Percentiles rank a stretch among this genome's conserved stretches.
Conservation (phyloP, 2,797 vertebrate species). For the Helostoma temminkii region DNA sequence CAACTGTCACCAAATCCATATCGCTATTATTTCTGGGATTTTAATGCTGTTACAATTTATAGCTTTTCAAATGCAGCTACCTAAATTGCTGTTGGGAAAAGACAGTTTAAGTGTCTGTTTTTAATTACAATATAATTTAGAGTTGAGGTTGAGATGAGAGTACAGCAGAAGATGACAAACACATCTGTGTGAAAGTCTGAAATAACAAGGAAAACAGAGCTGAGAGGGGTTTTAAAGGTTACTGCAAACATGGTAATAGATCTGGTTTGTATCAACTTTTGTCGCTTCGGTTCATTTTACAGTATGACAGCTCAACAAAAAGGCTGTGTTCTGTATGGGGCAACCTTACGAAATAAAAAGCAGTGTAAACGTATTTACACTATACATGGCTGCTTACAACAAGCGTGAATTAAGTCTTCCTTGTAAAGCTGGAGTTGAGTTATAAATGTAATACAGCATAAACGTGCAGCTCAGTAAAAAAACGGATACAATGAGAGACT, state of each 20-base stretch:
- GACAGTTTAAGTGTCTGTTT: constrained; percentile 98
- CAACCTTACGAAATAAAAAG: neutral
- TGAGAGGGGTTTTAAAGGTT: neutral
- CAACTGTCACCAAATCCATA: constrained; percentile 95
- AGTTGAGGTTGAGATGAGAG: constrained; percentile 87
- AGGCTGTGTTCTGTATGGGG: neutral
- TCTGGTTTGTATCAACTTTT: neutral
- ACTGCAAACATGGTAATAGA: neutral
- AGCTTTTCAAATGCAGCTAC: constrained; percentile 98
- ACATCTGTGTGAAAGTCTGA: constrained; percentile 78
- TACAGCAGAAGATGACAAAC: constrained; percentile 89
- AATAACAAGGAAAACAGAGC: constrained; percentile 35
- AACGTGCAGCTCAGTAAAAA: neutral
- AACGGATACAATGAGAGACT: constrained; percentile 60
- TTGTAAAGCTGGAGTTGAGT: neutral
- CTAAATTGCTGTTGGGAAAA: constrained; percentile 98
- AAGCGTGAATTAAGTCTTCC: neutral
- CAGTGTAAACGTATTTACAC: neutral
- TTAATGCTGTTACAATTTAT: constrained; percentile 99
- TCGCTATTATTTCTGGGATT: constrained; percentile 97
- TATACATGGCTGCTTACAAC: neutral
- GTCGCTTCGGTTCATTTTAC: neutral
- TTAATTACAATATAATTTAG: constrained; percentile 99
- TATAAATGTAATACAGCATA: neutral
- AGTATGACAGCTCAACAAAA: neutral